Conservation (phyloP, 1,140 invertebrate genomes). For the Drosophila watanabei region DNA sequence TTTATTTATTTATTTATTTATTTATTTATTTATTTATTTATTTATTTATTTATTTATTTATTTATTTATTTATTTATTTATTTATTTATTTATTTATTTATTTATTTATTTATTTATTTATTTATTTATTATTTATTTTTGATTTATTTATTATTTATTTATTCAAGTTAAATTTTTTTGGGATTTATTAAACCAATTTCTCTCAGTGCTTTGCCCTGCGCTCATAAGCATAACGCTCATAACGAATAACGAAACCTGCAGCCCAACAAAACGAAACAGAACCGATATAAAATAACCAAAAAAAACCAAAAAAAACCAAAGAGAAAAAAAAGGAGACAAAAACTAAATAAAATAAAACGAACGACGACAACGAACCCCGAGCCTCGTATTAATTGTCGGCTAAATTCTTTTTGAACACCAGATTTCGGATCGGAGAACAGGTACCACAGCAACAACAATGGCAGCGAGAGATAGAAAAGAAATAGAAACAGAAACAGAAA, state of each 20-base stretch:
- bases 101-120: too few relatives aligned
- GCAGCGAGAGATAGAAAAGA: constrained; percentile 25
- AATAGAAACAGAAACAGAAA: constrained; percentile 17
- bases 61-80: too few relatives aligned
- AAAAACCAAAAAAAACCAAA: constrained; percentile 19
- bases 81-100: too few relatives aligned
- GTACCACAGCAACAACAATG: constrained; percentile 59
- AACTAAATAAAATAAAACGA: constrained; percentile 46
- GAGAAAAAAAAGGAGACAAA: constrained; percentile 31
- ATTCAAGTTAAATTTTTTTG: too few relatives aligned
- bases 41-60: too few relatives aligned
- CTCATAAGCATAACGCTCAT: constrained; percentile 67
- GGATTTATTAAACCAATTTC: not conserved
- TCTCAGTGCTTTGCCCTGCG: constrained; percentile 29
- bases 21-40: too few relatives aligned
- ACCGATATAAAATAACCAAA: constrained; percentile 34
- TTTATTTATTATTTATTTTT: too few relatives aligned
- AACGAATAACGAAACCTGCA: constrained; percentile 61
- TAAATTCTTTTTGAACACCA: constrained; percentile 78
- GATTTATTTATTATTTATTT: too few relatives aligned
- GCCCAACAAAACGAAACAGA: constrained; percentile 42
- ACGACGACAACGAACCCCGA: constrained; percentile 37
- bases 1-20: too few relatives aligned
- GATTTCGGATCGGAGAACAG: constrained; percentile 64
- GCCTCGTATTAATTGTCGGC: constrained; percentile 78